These are phyloP conservation scores for Zaprionus nigranus DNA, from an alignment of 1,140 invertebrate species.

Conservation along the genomic window DNA sequence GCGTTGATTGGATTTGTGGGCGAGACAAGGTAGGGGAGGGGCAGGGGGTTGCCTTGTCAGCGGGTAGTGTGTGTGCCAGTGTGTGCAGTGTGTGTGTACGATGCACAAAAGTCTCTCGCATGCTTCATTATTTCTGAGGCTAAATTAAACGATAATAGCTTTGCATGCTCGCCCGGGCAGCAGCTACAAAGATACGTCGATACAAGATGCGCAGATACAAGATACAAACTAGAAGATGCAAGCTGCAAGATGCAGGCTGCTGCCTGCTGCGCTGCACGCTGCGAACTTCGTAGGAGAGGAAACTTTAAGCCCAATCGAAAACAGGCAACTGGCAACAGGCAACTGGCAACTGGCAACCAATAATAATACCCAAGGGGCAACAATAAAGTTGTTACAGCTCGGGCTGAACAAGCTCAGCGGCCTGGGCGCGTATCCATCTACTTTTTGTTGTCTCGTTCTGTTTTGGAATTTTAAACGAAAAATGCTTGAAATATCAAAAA, in stretches of 20 bases:
- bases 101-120: constrained; percentile 50
- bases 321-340: constrained; percentile 8
- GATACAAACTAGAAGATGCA: constrained; percentile 3
- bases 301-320: constrained; percentile 34
- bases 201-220: constrained; percentile 6
- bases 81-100: background rate
- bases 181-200: constrained; percentile 24
- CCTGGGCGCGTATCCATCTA: constrained; percentile 17
- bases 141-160: constrained; percentile 83
- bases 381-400: constrained; percentile 36
- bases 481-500: constrained; percentile 66
- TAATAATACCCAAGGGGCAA: constrained; percentile 50
- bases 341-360: constrained; percentile 36
- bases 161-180: constrained; percentile 64
- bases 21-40: background rate
- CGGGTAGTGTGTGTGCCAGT: background rate
- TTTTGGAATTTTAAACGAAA: constrained; percentile 66
- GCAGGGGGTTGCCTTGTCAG: background rate
- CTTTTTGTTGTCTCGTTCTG: constrained; percentile 14
- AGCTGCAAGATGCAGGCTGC: constrained; percentile 12
- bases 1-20: constrained; percentile 72
- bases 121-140: constrained; percentile 74
- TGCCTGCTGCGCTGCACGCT: constrained; percentile 22
- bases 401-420: constrained; percentile 6
- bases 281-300: background rate